Evolutionary conservation across 2,113 vertebrate genomes (phyloP).

Genomic region (Entelurus aequoreus): DNA sequence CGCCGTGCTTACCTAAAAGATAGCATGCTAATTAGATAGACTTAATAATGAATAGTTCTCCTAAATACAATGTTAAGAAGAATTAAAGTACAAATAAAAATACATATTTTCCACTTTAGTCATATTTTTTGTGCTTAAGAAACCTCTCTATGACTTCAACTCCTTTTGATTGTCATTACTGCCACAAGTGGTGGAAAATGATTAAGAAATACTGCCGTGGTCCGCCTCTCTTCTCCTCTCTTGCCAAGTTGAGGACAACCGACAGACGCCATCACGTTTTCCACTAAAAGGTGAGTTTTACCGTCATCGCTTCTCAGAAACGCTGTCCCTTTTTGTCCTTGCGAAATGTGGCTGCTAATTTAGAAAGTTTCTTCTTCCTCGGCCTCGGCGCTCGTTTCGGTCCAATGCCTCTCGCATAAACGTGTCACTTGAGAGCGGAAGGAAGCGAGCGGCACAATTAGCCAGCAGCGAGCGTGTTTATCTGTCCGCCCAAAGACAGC

Average conservation of each 20-base stretch:
- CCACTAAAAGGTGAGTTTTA: constrained; percentile 34
- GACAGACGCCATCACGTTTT: constrained; percentile 38
- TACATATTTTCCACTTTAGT: too few relatives aligned
- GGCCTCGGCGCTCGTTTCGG: constrained; percentile 35
- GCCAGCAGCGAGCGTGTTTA: constrained; percentile 56
- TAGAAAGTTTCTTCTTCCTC: constrained; percentile 38
- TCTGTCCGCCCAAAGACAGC: constrained; percentile 52
- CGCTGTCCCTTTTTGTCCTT: constrained; percentile 29
- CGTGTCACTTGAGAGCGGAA: constrained; percentile 46
- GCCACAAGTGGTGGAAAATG: too few relatives aligned
- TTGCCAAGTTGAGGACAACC: constrained; percentile 27
- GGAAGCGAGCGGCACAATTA: constrained; percentile 64
- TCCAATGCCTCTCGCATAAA: constrained; percentile 46
- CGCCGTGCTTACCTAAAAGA: too few relatives aligned
- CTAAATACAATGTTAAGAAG: too few relatives aligned
- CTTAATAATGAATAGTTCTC: too few relatives aligned
- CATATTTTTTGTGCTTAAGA: too few relatives aligned
- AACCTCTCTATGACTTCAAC: too few relatives aligned
- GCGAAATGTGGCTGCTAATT: constrained; percentile 33
- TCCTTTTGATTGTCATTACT: not conserved
- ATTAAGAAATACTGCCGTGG: too few relatives aligned
- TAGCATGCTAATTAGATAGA: too few relatives aligned
- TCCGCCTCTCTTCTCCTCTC: not conserved
- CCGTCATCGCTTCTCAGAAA: constrained; percentile 30
- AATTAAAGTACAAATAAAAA: too few relatives aligned